phyloP scores from a whole-genome alignment of 2,888 invertebrate genomes.

The Drosophila imparisetae region DNA sequence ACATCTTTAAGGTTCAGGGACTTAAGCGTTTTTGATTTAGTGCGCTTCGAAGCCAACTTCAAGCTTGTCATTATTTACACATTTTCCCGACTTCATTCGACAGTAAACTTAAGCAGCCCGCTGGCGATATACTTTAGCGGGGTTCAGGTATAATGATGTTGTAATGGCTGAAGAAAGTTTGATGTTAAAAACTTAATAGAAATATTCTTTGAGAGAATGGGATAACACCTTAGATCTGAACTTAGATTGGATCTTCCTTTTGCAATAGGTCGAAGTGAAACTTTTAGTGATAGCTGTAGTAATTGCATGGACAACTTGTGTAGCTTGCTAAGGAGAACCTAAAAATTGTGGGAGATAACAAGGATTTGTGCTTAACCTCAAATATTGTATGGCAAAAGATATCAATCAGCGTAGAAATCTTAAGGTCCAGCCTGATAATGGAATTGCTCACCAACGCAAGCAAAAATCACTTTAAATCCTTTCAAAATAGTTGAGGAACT shows the following conservation, averaged over 20 bases:
- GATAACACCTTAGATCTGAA: not conserved
- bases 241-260: not conserved
- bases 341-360: not conserved
- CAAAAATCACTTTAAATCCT: not conserved
- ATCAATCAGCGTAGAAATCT: not conserved
- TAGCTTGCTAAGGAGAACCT: not conserved
- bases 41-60: conserved; percentile 59
- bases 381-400: not conserved
- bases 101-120: conserved; percentile 31
- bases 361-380: not conserved
- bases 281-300: not conserved
- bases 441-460: not conserved
- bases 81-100: conserved; percentile 13
- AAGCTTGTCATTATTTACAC: conserved; percentile 55
- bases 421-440: fast-evolving
- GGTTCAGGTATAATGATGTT: not conserved
- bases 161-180: not conserved
- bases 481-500: not conserved
- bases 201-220: not conserved
- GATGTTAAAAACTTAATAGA: not conserved
- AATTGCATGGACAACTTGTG: not conserved
- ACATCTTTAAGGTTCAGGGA: conserved; percentile 34
- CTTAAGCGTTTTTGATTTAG: conserved; percentile 74
- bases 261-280: not conserved
- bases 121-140: not conserved